phyloP scores from a whole-genome alignment of 2,888 invertebrate genomes.

The Cheilosia grossa region DNA sequence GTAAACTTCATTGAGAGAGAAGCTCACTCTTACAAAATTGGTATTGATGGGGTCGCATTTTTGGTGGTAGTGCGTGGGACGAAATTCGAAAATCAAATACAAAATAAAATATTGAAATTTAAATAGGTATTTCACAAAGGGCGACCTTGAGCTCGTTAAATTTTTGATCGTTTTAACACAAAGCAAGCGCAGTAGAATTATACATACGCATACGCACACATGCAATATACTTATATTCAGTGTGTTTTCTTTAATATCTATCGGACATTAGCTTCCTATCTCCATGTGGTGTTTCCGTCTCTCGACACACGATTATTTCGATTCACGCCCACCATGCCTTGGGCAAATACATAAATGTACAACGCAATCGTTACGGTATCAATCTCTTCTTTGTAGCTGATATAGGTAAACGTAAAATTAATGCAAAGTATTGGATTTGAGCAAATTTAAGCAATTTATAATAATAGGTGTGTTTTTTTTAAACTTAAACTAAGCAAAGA shows the following conservation, averaged over 20 bases:
- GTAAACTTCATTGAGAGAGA: slow-evolving; percentile 21
- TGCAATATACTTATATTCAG: not conserved
- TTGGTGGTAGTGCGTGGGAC: not conserved
- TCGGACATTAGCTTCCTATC: not conserved
- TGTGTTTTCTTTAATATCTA: not conserved
- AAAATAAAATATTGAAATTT: not conserved
- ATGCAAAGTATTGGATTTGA: not conserved
- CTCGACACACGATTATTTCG: slow-evolving; percentile 18
- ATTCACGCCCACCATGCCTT: slow-evolving; percentile 13
- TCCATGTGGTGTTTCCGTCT: slow-evolving; percentile 1
- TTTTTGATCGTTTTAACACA: not conserved
- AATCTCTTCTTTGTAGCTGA: not conserved
- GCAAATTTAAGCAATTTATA: not conserved
- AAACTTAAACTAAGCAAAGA: too few relatives aligned
- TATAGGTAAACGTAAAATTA: too few relatives aligned
- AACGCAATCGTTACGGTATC: not conserved
- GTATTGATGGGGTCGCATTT: not conserved
- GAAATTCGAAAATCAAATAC: not conserved
- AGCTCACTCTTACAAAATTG: not conserved
- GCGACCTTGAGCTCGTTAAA: slow-evolving; percentile 7
- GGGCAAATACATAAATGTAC: not conserved
- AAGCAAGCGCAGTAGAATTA: not conserved
- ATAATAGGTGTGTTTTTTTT: too few relatives aligned
- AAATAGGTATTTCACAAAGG: not conserved
- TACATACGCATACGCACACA: not conserved